A percentile compares a stretch with the other conserved stretches of the same genome.
Conservation (phyloP, 1,140 invertebrate species). For the Tetramorium parvispinum region DNA sequence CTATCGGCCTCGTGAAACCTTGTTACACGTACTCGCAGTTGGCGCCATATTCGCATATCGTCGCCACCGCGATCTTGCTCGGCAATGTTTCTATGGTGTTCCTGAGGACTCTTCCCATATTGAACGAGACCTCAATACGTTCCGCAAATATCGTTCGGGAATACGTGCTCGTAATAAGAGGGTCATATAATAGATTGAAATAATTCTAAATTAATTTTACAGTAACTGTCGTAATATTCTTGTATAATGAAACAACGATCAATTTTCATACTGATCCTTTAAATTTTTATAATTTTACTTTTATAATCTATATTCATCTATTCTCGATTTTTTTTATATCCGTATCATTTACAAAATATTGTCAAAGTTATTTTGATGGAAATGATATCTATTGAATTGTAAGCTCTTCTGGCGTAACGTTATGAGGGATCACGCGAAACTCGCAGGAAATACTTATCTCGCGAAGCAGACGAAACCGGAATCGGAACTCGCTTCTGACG, state of each 20-base stretch:
- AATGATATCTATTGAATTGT: not conserved
- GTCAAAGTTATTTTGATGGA: slow-evolving; percentile 1
- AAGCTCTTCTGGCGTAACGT: not conserved
- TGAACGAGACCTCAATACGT: slow-evolving; percentile 59
- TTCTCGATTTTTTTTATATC: not conserved
- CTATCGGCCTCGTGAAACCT: slow-evolving; percentile 77
- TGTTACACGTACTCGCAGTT: slow-evolving; percentile 76
- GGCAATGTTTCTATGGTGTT: slow-evolving; percentile 32
- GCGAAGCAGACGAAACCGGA: slow-evolving; percentile 21
- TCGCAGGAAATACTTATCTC: slow-evolving; percentile 42
- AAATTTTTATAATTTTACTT: not conserved
- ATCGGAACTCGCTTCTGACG: slow-evolving; percentile 34
- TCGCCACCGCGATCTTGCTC: slow-evolving; percentile 38
- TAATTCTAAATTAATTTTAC: not conserved
- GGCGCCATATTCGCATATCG: slow-evolving; percentile 80
- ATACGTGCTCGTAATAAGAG: not conserved
- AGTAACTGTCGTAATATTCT: not conserved
- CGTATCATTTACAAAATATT: not conserved
- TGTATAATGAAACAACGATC: not conserved
- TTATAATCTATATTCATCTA: not conserved
- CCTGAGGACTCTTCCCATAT: slow-evolving; percentile 7
- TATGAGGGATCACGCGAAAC: slow-evolving; percentile 38
- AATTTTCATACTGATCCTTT: not conserved
- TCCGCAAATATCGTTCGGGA: slow-evolving; percentile 33
- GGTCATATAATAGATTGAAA: not conserved